Percentiles rank a stretch among this genome's conserved stretches.
phyloP scores from a whole-genome alignment of 1,140 invertebrate species.

The Caenorhabditis latens region DNA sequence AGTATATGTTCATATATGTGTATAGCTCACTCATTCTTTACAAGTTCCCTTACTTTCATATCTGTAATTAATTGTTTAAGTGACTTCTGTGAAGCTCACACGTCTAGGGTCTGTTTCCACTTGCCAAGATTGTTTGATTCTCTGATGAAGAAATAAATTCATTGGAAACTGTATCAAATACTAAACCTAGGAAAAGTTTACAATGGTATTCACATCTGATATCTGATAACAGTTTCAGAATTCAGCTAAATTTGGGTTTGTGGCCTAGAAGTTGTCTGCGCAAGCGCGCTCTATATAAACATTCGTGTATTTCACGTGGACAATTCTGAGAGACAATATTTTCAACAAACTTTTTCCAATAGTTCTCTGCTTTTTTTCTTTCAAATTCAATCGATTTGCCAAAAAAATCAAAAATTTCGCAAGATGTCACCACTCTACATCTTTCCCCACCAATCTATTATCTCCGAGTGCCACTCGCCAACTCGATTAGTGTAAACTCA shows the following conservation, averaged over 20 bases:
- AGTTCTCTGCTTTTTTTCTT: background rate
- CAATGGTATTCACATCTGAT: no score
- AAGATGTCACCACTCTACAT: background rate
- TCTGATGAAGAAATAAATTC: constrained; percentile 19
- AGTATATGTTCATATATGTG: background rate
- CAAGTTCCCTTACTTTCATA: background rate
- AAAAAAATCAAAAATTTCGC: background rate
- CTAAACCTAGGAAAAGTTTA: background rate
- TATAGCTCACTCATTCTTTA: background rate
- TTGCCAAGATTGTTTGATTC: background rate
- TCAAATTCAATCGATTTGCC: background rate
- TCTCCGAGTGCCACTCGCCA: background rate
- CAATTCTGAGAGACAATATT: background rate
- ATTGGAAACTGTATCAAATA: background rate
- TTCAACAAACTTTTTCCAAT: background rate
- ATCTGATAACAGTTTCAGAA: no score
- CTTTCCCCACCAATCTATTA: background rate
- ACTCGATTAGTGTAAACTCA: constrained; percentile 12
- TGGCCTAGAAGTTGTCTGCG: no score
- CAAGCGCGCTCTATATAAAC: background rate
- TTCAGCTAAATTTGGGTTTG: no score
- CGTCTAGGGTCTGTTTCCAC: background rate
- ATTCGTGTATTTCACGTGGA: background rate
- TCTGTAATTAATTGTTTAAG: constrained; percentile 26
- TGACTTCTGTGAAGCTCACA: constrained; percentile 15